Percentiles rank a stretch among this genome's conserved stretches.
Conservation (phyloP, 2,888 invertebrate species). For the Rhingia campestris region DNA sequence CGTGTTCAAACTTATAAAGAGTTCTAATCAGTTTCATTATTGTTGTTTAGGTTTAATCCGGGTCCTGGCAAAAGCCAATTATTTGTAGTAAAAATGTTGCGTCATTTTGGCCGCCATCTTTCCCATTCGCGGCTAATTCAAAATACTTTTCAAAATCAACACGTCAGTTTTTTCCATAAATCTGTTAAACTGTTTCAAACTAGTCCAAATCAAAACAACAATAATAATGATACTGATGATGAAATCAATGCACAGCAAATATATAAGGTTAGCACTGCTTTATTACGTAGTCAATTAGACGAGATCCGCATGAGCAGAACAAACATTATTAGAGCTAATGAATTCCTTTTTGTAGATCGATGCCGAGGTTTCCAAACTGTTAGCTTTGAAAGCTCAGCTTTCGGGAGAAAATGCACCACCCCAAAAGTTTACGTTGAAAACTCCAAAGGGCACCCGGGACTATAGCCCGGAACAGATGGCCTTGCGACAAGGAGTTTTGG, state of each 20-base stretch:
- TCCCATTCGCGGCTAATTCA: constrained; percentile 70
- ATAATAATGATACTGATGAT: constrained; percentile 79
- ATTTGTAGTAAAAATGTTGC: constrained; percentile 79
- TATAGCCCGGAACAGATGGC: constrained; percentile 98
- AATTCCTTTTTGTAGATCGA: constrained; percentile 86
- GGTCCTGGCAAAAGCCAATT: constrained; percentile 64
- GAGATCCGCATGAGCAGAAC: constrained; percentile 5
- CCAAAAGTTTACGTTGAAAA: constrained; percentile 93
- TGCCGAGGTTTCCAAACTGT: constrained; percentile 91
- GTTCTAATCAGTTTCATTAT: constrained; percentile 81
- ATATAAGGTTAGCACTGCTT: constrained; percentile 80
- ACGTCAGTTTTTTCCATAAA: constrained; percentile 52
- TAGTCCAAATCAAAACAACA: constrained; percentile 70
- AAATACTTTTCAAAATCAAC: constrained; percentile 63
- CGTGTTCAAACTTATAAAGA: constrained; percentile 33
- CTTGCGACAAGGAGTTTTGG: constrained; percentile 91
- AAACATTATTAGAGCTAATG: constrained; percentile 31
- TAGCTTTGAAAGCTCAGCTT: constrained; percentile 91
- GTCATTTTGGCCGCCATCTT: constrained; percentile 79
- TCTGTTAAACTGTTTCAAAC: constrained; percentile 59
- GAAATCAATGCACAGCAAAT: constrained; percentile 79
- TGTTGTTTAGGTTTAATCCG: constrained; percentile 80
- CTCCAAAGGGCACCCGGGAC: constrained; percentile 97
- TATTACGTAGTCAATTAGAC: constrained; percentile 74
- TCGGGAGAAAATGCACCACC: constrained; percentile 85